A percentile compares a stretch with the other conserved stretches of the same genome.
Conservation (phyloP, 2,113 vertebrate species). For the Motacilla tschutschensis region DNA sequence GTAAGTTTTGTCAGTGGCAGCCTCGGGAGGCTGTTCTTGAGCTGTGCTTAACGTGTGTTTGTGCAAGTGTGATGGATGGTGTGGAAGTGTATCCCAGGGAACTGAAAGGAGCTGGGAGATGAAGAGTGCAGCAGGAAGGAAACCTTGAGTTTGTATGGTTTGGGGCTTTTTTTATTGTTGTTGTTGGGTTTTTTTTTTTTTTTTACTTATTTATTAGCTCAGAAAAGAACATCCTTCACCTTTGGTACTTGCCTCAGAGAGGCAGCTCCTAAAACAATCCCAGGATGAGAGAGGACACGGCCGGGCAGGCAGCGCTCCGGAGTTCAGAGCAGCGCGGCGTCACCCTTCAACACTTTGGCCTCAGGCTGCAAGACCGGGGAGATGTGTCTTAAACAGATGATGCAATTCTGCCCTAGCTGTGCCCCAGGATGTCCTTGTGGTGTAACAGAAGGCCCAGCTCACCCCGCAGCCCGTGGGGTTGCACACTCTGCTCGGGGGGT, state of each 20-base stretch:
- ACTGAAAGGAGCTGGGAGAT: not conserved
- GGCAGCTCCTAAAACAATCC: not conserved
- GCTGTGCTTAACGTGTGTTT: not conserved
- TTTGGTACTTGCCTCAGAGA: not conserved
- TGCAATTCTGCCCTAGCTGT: not conserved
- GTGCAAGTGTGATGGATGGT: not conserved
- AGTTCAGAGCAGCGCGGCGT: rapidly evolving
- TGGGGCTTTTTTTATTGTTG: not conserved
- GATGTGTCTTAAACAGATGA: not conserved
- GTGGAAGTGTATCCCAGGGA: not conserved
- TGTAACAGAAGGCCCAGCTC: not conserved
- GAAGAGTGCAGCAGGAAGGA: not conserved
- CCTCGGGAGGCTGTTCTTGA: not conserved
- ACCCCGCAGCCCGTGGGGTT: not conserved
- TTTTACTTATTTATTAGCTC: slow-evolving; percentile 35
- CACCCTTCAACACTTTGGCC: not conserved
- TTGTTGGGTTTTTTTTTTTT: not conserved
- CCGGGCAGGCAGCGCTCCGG: not conserved
- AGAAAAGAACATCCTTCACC: not conserved
- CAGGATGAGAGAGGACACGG: not conserved
- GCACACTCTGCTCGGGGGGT: not conserved
- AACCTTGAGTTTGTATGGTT: not conserved
- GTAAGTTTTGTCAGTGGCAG: not conserved
- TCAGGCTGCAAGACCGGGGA: not conserved
- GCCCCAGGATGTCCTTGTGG: not conserved